Evolutionary conservation across 2,113 vertebrate genomes (phyloP), one percentile per base, ranked within the genome.

Genomic region (Saguinus imperator): DNA sequence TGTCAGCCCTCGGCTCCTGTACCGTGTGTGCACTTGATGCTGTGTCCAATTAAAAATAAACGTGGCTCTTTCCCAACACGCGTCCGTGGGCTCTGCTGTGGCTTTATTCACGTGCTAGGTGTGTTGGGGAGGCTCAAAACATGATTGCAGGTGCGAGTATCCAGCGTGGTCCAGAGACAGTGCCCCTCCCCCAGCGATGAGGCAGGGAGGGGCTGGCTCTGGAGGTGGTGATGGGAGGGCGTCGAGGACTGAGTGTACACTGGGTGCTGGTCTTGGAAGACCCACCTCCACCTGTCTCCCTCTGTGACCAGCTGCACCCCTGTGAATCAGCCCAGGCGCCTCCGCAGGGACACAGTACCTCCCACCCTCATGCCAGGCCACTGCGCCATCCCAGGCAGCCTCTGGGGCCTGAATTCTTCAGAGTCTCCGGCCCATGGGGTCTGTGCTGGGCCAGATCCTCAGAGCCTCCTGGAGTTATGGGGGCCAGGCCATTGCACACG

Each of bases 41-140:
- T 98, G 99, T 99, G 99, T 99, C 98, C 98, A 98, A 97, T 99
- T 99, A 99, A 98, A 99, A 99, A 99, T 99, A 99, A 99, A 99
- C 97, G 99, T 99, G 99, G 98, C 99, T 99, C 98, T 99, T 98
- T 99, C 98, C 98, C 99, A 99, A 98, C 92, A 57, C 82, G 17
- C 20, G 0, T 6, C 48, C 0, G 0, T 0, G 1, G 55, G 37
- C 43, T 57, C 7, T 0, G 1, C 90, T 20, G 68, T 66, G 64
- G 35, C 43, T 84, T 91, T 4, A 4, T 70, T 45, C 40, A 1
- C 0, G 9, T 4, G 0, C 21, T 4, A 0, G 9, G 29, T 80
- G 79, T 70, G 52, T 1, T 9, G 16, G 16, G 17, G 52, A 11
- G 10, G 14, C 57, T 3, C 16, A 5, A 1, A 1, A 58, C 1